phyloP scores from a whole-genome alignment of 1,140 invertebrate species.

The Euwallacea similis region DNA sequence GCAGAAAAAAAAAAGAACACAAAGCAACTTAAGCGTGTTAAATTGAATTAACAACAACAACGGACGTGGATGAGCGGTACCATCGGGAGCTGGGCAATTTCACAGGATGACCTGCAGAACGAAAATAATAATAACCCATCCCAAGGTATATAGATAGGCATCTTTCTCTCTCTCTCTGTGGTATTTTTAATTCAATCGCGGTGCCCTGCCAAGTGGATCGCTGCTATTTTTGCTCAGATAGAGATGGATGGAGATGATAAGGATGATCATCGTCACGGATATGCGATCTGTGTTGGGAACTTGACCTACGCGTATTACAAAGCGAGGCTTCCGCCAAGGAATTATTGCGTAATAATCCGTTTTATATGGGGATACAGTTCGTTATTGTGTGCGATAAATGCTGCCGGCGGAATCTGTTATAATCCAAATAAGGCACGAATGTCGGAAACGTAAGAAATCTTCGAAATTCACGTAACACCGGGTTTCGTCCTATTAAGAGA shows the following conservation, averaged over 20 bases:
- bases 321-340: slow-evolving; percentile 6
- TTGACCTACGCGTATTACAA: background rate
- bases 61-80: background rate
- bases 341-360: slow-evolving; percentile 1
- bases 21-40: background rate
- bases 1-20: slow-evolving; percentile 8
- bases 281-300: slow-evolving; percentile 11
- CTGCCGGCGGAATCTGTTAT: too few species aligned
- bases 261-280: background rate
- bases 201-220: slow-evolving; percentile 11
- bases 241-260: background rate
- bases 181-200: slow-evolving; percentile 6
- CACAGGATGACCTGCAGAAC: slow-evolving; percentile 8
- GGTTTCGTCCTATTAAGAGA: too few species aligned
- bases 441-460: too few species aligned
- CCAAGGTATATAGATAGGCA: background rate
- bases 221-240: slow-evolving; percentile 3
- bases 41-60: slow-evolving; percentile 7
- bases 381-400: too few species aligned
- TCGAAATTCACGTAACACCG: too few species aligned
- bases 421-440: too few species aligned
- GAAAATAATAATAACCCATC: slow-evolving; percentile 4
- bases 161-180: background rate
- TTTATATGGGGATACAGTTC: too few species aligned
- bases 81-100: slow-evolving; percentile 1